A percentile compares a stretch with the other conserved stretches of the same genome.
These are phyloP conservation scores for Cirrhinus mrigala DNA, from an alignment of 2,797 vertebrate genomes.

Conservation along the genomic window DNA sequence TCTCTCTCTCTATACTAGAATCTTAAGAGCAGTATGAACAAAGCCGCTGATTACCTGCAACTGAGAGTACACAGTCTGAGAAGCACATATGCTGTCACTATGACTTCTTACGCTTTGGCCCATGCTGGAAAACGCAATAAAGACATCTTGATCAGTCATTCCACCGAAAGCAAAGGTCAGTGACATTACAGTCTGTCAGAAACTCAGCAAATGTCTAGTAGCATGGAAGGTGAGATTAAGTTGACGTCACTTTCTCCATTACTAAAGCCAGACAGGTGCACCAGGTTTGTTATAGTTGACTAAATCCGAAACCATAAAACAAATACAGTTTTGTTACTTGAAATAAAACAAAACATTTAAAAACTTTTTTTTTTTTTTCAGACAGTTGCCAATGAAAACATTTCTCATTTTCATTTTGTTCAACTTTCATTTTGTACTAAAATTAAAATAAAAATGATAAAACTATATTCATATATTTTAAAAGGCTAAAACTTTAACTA, in stretches of 20 bases:
- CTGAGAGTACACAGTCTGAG: slow-evolving; percentile 68
- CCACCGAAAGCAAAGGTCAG: background rate
- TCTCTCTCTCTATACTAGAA: slow-evolving; percentile 66
- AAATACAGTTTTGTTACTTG: background rate
- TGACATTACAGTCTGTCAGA: background rate
- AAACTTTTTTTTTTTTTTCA: background rate
- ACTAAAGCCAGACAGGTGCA: background rate
- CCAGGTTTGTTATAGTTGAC: background rate
- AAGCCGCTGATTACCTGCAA: slow-evolving; percentile 75
- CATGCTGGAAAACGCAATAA: slow-evolving; percentile 66
- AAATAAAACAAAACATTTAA: background rate
- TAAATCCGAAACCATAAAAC: background rate
- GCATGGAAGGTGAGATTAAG: background rate
- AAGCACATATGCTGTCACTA: slow-evolving; percentile 84
- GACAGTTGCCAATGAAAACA: background rate
- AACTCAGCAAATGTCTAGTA: background rate
- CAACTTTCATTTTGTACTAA: background rate
- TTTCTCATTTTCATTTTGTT: background rate
- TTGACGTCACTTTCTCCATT: background rate
- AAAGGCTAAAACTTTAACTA: too few species aligned
- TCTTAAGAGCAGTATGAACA: slow-evolving; percentile 71
- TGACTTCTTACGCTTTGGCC: slow-evolving; percentile 86
- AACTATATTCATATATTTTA: background rate
- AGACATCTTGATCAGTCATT: background rate
- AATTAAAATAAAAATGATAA: background rate